These are phyloP conservation scores for Lepetodrilus schrolli DNA, from an alignment of 2,888 invertebrate species.

Conservation along the genomic window DNA sequence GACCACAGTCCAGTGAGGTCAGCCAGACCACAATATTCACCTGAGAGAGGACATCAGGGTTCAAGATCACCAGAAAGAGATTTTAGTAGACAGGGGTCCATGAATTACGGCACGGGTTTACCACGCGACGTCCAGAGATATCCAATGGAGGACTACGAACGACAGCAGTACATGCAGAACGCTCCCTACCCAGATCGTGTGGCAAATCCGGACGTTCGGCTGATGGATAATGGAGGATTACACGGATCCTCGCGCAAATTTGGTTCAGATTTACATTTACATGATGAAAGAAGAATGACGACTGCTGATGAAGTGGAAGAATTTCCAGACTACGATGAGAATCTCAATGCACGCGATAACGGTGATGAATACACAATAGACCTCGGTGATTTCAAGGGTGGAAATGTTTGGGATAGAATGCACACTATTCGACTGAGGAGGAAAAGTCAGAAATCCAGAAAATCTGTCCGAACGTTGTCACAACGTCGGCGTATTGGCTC, in stretches of 20 bases:
- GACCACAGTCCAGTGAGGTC: not conserved
- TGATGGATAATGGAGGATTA: not conserved
- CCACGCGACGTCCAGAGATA: not conserved
- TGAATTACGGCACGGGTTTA: not conserved
- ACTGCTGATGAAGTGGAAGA: not conserved
- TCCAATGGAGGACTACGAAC: not conserved
- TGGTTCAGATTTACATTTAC: too few species aligned
- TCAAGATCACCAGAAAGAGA: not conserved
- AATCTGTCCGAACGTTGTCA: not conserved
- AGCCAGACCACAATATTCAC: not conserved
- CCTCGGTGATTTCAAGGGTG: not conserved
- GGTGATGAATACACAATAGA: not conserved
- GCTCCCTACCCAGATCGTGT: not conserved
- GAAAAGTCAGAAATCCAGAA: slow-evolving; percentile 3
- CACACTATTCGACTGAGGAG: slow-evolving; percentile 19
- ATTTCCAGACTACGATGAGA: not conserved
- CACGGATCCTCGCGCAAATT: not conserved
- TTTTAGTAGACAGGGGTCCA: not conserved
- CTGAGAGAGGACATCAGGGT: not conserved
- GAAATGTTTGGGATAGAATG: not conserved
- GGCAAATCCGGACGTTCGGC: not conserved
- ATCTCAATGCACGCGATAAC: too few species aligned
- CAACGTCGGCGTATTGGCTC: slow-evolving; percentile 33
- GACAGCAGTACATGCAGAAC: not conserved
- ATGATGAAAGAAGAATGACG: not conserved